A percentile compares a stretch with the other conserved stretches of the same genome.
Evolutionary conservation across 2,888 invertebrate species (phyloP).

Genomic region (Sinentomon sp.): DNA sequence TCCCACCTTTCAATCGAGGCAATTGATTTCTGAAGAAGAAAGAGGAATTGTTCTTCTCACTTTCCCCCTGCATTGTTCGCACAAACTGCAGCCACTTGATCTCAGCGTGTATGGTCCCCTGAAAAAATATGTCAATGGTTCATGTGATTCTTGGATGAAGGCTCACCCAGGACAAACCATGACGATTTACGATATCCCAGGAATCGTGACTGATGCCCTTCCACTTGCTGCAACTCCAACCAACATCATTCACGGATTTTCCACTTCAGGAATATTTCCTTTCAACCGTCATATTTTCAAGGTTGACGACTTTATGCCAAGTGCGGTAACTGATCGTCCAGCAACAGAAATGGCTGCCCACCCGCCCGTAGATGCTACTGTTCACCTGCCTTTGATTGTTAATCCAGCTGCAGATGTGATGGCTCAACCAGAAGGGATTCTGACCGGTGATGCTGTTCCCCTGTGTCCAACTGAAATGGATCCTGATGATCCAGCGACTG

Average conservation of each 20-base stretch:
- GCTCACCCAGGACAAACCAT: slow-evolving; percentile 17
- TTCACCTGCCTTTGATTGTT: too few species aligned
- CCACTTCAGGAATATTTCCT: slow-evolving; percentile 12
- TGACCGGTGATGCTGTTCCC: too few species aligned
- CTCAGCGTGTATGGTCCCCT: slow-evolving; percentile 21
- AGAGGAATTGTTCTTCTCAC: slow-evolving; percentile 20
- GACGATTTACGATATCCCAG: slow-evolving; percentile 19
- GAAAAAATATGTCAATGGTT: slow-evolving; percentile 18
- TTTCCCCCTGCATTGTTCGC: slow-evolving; percentile 21
- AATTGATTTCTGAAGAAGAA: slow-evolving; percentile 18
- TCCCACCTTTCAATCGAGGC: slow-evolving; percentile 14
- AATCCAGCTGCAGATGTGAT: too few species aligned
- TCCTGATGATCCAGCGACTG: slow-evolving; percentile 5
- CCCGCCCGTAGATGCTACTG: slow-evolving; percentile 2
- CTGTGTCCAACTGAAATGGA: slow-evolving; percentile 4
- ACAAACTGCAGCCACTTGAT: slow-evolving; percentile 22
- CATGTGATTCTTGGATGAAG: slow-evolving; percentile 18
- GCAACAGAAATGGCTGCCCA: neutral
- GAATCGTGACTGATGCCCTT: slow-evolving; percentile 12
- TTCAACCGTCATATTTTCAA: slow-evolving; percentile 14
- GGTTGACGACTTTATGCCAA: slow-evolving; percentile 13
- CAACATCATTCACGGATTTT: slow-evolving; percentile 14
- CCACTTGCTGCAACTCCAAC: slow-evolving; percentile 11
- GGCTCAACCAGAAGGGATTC: too few species aligned
- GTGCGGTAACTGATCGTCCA: slow-evolving; percentile 11